phyloP scores from a whole-genome alignment of 2,113 vertebrate genomes.

The Pantherophis guttatus region DNA sequence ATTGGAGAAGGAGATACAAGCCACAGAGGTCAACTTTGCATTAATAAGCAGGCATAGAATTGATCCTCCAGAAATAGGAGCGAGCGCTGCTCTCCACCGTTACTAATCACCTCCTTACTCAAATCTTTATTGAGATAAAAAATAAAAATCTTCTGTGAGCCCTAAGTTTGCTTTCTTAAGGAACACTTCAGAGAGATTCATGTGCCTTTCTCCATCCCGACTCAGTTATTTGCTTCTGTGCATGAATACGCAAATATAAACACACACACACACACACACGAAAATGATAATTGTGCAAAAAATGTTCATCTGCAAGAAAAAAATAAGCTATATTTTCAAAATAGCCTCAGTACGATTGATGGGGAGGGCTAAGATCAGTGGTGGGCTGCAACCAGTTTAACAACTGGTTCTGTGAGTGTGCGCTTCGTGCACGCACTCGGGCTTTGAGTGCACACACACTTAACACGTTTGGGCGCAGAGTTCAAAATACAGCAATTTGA shows the following conservation, averaged over 20 bases:
- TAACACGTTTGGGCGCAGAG: too few species aligned
- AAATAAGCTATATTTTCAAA: not conserved
- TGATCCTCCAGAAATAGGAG: not conserved
- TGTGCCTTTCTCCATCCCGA: not conserved
- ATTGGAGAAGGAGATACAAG: constrained; percentile 23
- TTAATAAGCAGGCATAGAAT: not conserved
- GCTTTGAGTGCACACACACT: too few species aligned
- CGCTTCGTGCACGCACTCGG: too few species aligned
- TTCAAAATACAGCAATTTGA: too few species aligned
- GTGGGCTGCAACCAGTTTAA: too few species aligned
- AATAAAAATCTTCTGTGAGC: not conserved
- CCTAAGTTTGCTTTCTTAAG: not conserved
- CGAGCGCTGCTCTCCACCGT: not conserved
- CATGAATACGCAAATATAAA: not conserved
- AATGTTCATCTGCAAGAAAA: not conserved
- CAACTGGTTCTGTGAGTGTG: too few species aligned
- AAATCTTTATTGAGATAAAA: not conserved
- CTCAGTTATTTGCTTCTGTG: not conserved
- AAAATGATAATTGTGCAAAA: not conserved
- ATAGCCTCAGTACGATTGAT: not conserved
- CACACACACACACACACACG: not conserved
- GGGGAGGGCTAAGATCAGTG: not conserved
- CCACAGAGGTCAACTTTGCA: not conserved
- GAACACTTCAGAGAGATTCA: not conserved
- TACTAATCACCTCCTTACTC: not conserved